phyloP scores from a whole-genome alignment of 2,797 vertebrate species.

The Corythornis leucogaster region DNA sequence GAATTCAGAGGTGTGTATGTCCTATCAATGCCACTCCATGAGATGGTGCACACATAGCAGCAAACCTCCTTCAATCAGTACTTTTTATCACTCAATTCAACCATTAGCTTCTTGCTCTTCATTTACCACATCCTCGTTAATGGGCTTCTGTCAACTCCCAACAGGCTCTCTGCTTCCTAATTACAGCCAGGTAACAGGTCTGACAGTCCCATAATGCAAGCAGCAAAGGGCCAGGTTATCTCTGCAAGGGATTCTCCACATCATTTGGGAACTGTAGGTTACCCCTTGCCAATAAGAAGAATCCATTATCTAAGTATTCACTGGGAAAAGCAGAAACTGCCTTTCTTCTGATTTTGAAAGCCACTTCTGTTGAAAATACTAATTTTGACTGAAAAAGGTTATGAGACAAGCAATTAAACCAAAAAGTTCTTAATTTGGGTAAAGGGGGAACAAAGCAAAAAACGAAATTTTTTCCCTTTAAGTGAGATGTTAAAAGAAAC shows the following conservation, averaged over 20 bases:
- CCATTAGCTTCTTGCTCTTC: neutral
- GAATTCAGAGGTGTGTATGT: neutral
- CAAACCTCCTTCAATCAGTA: neutral
- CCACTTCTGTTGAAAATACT: neutral
- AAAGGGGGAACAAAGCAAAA: neutral
- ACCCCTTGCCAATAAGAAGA: neutral
- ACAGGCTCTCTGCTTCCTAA: neutral
- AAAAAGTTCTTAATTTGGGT: neutral
- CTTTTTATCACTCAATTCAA: neutral
- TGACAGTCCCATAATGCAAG: neutral
- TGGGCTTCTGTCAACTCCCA: neutral
- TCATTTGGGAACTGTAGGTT: neutral
- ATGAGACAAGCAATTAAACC: neutral
- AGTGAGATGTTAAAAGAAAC: neutral
- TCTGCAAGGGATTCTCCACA: neutral
- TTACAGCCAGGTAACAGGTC: neutral
- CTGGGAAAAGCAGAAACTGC: neutral
- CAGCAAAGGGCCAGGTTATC: neutral
- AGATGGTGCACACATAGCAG: neutral
- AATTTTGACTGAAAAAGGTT: neutral
- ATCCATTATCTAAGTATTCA: neutral
- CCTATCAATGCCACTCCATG: neutral
- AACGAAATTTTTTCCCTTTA: neutral
- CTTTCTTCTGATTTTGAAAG: neutral
- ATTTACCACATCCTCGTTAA: neutral